phyloP scores from a whole-genome alignment of 2,888 invertebrate genomes.

The Phalera bucephala region DNA sequence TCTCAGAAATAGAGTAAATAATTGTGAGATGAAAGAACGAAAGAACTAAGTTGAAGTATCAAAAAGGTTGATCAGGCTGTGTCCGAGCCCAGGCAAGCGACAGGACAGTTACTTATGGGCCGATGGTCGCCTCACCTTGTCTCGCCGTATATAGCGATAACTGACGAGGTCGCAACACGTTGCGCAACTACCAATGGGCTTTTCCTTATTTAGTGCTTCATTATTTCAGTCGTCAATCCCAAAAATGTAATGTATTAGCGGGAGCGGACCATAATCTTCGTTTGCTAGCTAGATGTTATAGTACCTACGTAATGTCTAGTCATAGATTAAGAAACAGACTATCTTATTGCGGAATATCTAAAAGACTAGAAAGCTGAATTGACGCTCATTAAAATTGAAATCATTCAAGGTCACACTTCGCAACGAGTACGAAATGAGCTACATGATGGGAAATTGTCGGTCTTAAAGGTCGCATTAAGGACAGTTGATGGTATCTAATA shows the following conservation, averaged over 20 bases:
- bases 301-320: constrained; percentile 1
- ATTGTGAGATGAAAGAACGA: no score
- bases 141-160: constrained; percentile 69
- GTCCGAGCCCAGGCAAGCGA: constrained; percentile 34
- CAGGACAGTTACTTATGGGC: constrained; percentile 55
- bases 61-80: constrained; percentile 29
- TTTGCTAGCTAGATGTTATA: constrained; percentile 7
- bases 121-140: constrained; percentile 69
- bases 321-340: constrained; percentile 11
- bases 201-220: constrained; percentile 51
- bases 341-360: constrained; percentile 16
- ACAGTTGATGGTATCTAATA: constrained; percentile 24
- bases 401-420: constrained; percentile 36
- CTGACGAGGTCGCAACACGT: constrained; percentile 65
- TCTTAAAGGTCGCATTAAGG: constrained; percentile 22
- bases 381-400: constrained; percentile 26
- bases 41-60: constrained; percentile 7
- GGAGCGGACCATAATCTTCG: constrained; percentile 11
- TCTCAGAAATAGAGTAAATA: not conserved
- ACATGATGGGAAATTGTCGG: constrained; percentile 31
- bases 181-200: constrained; percentile 58
- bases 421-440: constrained; percentile 30
- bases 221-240: constrained; percentile 41
- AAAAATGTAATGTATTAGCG: constrained; percentile 27
- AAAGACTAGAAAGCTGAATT: constrained; percentile 30